Conservation (phyloP, 2,113 vertebrate species). For the Sciurus niger region DNA sequence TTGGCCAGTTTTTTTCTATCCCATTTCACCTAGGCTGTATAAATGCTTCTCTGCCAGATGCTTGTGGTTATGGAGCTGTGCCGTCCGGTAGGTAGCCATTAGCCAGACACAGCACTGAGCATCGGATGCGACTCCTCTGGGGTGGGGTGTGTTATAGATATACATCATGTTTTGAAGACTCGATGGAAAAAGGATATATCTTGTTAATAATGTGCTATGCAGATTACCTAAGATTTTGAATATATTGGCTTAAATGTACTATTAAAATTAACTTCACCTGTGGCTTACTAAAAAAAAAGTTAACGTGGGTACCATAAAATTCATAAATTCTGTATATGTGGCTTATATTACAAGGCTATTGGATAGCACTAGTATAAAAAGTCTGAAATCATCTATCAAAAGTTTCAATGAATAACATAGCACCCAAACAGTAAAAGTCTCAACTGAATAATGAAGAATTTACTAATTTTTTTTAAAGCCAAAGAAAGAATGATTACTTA, state of each 20-base stretch:
- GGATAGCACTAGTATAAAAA: neutral
- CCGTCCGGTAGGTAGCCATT: accelerated
- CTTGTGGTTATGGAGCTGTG: neutral
- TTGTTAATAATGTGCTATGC: neutral
- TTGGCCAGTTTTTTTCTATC: neutral
- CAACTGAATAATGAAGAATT: neutral
- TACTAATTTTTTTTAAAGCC: neutral
- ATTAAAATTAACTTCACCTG: constrained; percentile 45
- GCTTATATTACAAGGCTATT: neutral
- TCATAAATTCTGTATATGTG: neutral
- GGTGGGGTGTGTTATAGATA: neutral
- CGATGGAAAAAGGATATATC: neutral
- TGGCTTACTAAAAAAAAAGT: constrained; percentile 27
- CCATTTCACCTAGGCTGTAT: neutral
- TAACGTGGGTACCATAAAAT: neutral
- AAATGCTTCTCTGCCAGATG: neutral
- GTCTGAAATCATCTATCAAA: neutral
- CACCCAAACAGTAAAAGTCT: constrained; percentile 17
- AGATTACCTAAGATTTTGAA: neutral
- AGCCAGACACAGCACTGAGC: neutral
- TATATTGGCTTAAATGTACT: neutral
- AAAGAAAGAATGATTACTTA: constrained; percentile 67
- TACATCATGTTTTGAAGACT: neutral
- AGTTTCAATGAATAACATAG: neutral
- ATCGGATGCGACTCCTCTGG: neutral